A percentile compares a stretch with the other conserved stretches of the same genome.
Evolutionary conservation across 2,113 vertebrate species (phyloP).

Genomic region (Festucalex cinctus): DNA sequence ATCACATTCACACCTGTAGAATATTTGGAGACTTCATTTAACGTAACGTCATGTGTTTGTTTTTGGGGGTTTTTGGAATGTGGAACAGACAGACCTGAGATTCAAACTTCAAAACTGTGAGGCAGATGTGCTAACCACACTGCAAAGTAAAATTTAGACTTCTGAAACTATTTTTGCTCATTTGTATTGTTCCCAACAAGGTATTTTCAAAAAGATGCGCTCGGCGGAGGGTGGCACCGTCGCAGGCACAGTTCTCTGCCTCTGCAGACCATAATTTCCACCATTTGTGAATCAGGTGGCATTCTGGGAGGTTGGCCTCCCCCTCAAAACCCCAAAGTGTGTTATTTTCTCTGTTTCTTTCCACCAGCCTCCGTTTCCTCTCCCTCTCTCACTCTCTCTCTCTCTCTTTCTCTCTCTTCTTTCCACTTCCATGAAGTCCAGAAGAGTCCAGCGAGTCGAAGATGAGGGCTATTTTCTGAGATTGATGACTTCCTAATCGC

Average conservation of each 20-base stretch:
- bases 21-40: no score
- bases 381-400: slow-evolving; percentile 21
- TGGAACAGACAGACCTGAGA: no score
- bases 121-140: no score
- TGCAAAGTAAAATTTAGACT: no score
- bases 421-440: slow-evolving; percentile 53
- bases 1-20: no score
- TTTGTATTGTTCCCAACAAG: no score
- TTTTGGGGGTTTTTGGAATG: no score
- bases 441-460: slow-evolving; percentile 48
- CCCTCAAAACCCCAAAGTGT: slow-evolving; percentile 79
- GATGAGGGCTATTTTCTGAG: slow-evolving; percentile 58
- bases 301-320: slow-evolving; percentile 83
- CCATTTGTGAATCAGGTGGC: slow-evolving; percentile 88
- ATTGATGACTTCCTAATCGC: slow-evolving; percentile 49
- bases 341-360: slow-evolving; percentile 67
- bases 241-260: slow-evolving; percentile 56
- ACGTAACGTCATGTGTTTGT: no score
- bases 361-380: slow-evolving; percentile 66
- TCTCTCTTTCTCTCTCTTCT: slow-evolving; percentile 26
- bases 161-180: no score
- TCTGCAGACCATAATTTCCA: slow-evolving; percentile 83
- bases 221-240: no score
- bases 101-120: no score
- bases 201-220: no score